Percentiles rank a stretch among this genome's conserved stretches.
Evolutionary conservation across 2,888 invertebrate genomes (phyloP).

Genomic region (Xylocampa areola): DNA sequence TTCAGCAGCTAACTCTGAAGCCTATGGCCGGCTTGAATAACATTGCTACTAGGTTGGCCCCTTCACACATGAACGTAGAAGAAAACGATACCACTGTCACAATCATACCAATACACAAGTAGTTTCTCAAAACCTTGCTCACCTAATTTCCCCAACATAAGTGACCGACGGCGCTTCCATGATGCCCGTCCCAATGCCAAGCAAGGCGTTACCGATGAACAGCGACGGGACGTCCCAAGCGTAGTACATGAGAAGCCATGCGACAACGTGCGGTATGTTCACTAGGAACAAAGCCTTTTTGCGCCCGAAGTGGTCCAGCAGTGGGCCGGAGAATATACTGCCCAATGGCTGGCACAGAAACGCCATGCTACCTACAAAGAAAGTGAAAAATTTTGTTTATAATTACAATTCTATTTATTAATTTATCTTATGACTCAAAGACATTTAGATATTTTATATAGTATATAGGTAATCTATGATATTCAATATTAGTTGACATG

Average conservation of each 20-base stretch:
- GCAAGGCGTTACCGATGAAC: conserved; percentile 85
- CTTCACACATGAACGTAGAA: too few relatives aligned
- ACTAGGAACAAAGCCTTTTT: conserved; percentile 89
- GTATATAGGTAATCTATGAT: too few relatives aligned
- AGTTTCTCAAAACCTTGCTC: conserved; percentile 12
- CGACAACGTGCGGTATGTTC: conserved; percentile 89
- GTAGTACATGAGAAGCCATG: conserved; percentile 89
- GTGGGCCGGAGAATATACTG: conserved; percentile 88
- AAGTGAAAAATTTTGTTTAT: too few relatives aligned
- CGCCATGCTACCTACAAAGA: conserved; percentile 86
- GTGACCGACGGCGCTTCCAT: conserved; percentile 91
- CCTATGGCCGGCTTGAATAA: too few relatives aligned
- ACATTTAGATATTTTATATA: too few relatives aligned
- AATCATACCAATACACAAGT: too few relatives aligned
- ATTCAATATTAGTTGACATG: too few relatives aligned
- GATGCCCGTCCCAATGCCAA: conserved; percentile 90
- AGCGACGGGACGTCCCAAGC: conserved; percentile 84
- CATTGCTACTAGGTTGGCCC: too few relatives aligned
- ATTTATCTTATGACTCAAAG: too few relatives aligned
- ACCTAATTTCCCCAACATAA: conserved; percentile 91
- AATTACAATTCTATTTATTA: too few relatives aligned
- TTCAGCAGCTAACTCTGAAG: too few relatives aligned
- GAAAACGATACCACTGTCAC: too few relatives aligned
- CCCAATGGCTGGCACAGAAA: conserved; percentile 90
- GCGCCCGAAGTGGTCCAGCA: conserved; percentile 88